A percentile compares a stretch with the other conserved stretches of the same genome.
These are phyloP conservation scores for Scortum barcoo DNA, from an alignment of 2,113 vertebrate genomes.

Conservation along the genomic window DNA sequence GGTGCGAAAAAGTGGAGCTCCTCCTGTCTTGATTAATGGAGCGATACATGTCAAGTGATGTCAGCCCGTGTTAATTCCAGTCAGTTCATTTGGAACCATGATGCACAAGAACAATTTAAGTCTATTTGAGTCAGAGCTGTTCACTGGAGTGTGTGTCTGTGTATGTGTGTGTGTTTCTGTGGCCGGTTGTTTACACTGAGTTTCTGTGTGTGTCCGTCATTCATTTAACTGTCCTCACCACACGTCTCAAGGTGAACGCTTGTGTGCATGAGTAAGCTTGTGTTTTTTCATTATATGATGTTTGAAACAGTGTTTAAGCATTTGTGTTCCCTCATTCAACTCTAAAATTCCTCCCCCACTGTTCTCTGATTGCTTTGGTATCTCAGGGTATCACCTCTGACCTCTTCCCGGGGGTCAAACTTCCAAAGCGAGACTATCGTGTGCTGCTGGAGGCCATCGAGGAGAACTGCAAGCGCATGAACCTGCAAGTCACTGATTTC, in stretches of 20 bases:
- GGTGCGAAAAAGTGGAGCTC: slow-evolving; percentile 79
- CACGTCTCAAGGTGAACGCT: not conserved
- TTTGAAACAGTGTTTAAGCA: not conserved
- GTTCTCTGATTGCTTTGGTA: not conserved
- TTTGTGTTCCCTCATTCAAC: not conserved
- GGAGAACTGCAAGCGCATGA: slow-evolving; percentile 88
- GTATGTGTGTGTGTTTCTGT: not conserved
- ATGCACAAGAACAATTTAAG: slow-evolving; percentile 31
- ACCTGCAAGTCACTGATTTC: slow-evolving; percentile 89
- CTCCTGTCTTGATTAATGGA: slow-evolving; percentile 37
- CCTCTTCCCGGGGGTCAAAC: slow-evolving; percentile 91
- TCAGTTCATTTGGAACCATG: slow-evolving; percentile 32
- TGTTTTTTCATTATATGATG: not conserved
- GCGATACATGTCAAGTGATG: slow-evolving; percentile 37
- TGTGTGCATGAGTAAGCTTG: slow-evolving; percentile 1
- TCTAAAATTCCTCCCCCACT: not conserved
- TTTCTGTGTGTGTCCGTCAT: slow-evolving; percentile 13
- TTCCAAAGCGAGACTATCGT: slow-evolving; percentile 90
- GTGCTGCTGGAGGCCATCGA: slow-evolving; percentile 88
- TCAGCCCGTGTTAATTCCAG: slow-evolving; percentile 47
- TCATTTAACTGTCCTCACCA: not conserved
- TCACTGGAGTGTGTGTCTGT: not conserved
- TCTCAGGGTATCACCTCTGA: slow-evolving; percentile 93
- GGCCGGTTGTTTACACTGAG: not conserved
- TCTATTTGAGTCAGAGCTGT: slow-evolving; percentile 36